phyloP scores from a whole-genome alignment of 1,140 invertebrate species.

The Aphis craccivora region DNA sequence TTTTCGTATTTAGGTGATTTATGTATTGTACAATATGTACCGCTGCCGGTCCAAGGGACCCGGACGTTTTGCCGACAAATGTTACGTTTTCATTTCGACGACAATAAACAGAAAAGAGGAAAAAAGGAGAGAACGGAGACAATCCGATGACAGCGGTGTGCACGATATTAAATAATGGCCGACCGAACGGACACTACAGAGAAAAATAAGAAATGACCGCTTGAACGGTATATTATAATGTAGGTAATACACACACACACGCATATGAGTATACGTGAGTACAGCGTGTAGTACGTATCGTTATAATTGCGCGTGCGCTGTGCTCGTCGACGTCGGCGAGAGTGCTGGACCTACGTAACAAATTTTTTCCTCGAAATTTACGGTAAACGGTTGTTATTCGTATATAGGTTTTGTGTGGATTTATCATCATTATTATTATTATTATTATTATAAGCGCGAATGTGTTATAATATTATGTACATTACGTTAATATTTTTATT shows the following conservation, averaged over 20 bases:
- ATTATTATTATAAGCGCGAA: neutral
- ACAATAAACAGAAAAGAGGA: neutral
- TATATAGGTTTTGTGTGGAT: neutral
- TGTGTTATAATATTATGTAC: neutral
- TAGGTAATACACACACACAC: neutral
- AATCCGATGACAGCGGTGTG: neutral
- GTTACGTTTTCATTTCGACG: neutral
- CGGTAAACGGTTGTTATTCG: neutral
- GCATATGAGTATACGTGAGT: too few species aligned
- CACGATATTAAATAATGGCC: conserved; percentile 7
- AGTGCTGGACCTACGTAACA: neutral
- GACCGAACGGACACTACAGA: neutral
- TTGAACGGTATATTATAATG: neutral
- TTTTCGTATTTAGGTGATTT: conserved; percentile 9
- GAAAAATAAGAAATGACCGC: neutral
- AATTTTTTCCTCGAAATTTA: neutral
- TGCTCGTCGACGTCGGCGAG: neutral
- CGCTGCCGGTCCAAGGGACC: neutral
- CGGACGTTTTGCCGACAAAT: conserved; percentile 47
- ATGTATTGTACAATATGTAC: neutral
- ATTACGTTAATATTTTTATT: too few species aligned
- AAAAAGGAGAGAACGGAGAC: neutral
- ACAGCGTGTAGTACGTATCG: neutral
- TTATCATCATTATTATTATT: neutral
- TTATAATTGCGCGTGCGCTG: neutral